Percentiles rank a stretch among this genome's conserved stretches.
Conservation (phyloP, 2,797 vertebrate species). For the Gymnoscopelus braueri region DNA sequence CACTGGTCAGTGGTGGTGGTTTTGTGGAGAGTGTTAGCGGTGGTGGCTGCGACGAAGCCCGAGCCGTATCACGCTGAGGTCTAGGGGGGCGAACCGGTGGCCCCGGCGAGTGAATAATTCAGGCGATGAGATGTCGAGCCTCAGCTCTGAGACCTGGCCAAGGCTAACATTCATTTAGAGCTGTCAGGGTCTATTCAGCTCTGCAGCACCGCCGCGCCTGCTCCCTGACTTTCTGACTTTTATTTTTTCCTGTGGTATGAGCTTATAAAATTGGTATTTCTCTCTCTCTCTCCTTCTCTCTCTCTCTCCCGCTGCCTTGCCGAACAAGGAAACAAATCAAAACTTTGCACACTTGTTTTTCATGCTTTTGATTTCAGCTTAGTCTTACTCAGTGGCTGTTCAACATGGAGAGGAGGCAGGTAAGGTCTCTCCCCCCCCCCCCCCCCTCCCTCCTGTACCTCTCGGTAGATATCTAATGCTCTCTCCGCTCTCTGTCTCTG, state of each 20-base stretch:
- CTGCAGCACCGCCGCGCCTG: constrained; percentile 41
- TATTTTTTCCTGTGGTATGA: constrained; percentile 38
- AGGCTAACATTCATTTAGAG: constrained; percentile 73
- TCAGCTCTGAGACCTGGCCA: constrained; percentile 64
- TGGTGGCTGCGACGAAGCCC: constrained; percentile 23
- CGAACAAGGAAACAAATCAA: no score
- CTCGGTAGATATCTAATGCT: no score
- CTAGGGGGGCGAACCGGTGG: constrained; percentile 36
- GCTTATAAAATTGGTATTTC: constrained; percentile 63
- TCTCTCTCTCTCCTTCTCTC: constrained; percentile 32
- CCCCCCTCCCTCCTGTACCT: no score
- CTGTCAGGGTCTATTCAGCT: constrained; percentile 63
- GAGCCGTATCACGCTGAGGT: constrained; percentile 29
- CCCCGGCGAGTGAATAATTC: constrained; percentile 72
- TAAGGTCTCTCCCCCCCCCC: no score
- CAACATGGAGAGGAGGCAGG: no score
- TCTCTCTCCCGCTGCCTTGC: no score
- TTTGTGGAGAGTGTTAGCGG: no score
- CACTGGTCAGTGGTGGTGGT: no score
- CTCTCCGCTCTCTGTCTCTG: no score
- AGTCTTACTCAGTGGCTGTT: no score
- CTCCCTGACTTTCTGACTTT: constrained; percentile 12
- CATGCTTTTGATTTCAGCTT: no score
- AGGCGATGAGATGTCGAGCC: constrained; percentile 73
- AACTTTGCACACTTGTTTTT: no score